These are phyloP conservation scores for Kuschelorhynchus macadamiae DNA, from an alignment of 2,888 invertebrate species.

Conservation along the genomic window DNA sequence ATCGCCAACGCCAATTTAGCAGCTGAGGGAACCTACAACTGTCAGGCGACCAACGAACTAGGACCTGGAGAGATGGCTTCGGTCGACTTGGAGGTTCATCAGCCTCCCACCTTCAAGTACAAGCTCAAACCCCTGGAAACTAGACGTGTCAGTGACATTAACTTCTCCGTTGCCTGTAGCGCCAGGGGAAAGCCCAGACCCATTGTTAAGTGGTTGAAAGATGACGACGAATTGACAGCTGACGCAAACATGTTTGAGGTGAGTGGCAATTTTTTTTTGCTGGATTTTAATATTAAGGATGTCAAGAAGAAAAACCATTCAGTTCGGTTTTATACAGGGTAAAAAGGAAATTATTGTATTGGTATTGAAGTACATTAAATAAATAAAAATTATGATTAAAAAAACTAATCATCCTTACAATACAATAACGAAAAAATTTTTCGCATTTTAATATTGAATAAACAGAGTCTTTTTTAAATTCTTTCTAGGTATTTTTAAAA, in stretches of 20 bases:
- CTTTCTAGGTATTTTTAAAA: too few relatives aligned
- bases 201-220: conserved; percentile 88
- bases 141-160: conserved; percentile 82
- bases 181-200: conserved; percentile 93
- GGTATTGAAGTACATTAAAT: too few relatives aligned
- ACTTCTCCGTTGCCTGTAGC: conserved; percentile 85
- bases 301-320: too few relatives aligned
- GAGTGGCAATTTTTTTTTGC: neutral
- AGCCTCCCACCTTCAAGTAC: conserved; percentile 87
- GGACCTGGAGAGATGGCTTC: conserved; percentile 89
- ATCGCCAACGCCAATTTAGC: conserved; percentile 88
- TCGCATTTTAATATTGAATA: too few relatives aligned
- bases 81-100: conserved; percentile 88
- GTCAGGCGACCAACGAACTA: conserved; percentile 88
- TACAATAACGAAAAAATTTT: too few relatives aligned
- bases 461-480: too few relatives aligned
- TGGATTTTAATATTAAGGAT: too few relatives aligned
- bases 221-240: conserved; percentile 83
- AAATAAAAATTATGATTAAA: too few relatives aligned
- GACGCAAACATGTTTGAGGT: conserved; percentile 83
- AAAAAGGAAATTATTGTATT: too few relatives aligned
- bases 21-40: conserved; percentile 88
- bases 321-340: too few relatives aligned
- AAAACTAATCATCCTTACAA: too few relatives aligned
- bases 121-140: conserved; percentile 88